These are phyloP conservation scores for Phylloscopus trochiloides DNA, from an alignment of 2,113 vertebrate species.

Conservation along the genomic window DNA sequence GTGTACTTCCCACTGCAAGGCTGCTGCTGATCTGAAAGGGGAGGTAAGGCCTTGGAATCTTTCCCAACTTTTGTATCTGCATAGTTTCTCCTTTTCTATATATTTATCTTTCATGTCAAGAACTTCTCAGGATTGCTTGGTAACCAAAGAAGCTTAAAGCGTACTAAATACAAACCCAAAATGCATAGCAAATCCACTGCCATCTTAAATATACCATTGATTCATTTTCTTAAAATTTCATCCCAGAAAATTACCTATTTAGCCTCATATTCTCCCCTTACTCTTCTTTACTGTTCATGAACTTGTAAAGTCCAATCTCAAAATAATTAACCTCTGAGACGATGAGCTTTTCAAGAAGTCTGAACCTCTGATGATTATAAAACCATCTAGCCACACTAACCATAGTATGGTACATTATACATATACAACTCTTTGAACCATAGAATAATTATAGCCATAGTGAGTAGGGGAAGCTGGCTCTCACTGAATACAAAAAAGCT, in stretches of 20 bases:
- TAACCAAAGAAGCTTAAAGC: background rate
- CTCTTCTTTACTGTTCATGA: background rate
- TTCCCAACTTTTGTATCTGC: background rate
- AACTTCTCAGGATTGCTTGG: background rate
- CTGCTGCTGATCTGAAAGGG: background rate
- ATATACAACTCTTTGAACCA: background rate
- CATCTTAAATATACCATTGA: background rate
- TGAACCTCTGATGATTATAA: background rate
- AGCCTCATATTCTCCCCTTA: background rate
- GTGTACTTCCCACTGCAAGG: background rate
- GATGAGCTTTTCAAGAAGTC: background rate
- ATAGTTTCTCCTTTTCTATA: background rate
- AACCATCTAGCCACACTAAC: background rate
- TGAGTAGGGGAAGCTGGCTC: background rate
- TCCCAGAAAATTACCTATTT: background rate
- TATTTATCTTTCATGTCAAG: background rate
- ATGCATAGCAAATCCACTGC: background rate
- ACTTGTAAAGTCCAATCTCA: background rate
- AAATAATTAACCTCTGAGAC: background rate
- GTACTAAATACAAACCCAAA: background rate
- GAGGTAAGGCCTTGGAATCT: background rate
- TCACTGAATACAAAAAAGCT: background rate
- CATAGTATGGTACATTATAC: background rate
- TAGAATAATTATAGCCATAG: background rate
- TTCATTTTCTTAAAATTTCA: background rate